Percentiles rank a stretch among this genome's conserved stretches.
Conservation (phyloP, 2,888 invertebrate genomes). For the Therioaphis trifolii region DNA sequence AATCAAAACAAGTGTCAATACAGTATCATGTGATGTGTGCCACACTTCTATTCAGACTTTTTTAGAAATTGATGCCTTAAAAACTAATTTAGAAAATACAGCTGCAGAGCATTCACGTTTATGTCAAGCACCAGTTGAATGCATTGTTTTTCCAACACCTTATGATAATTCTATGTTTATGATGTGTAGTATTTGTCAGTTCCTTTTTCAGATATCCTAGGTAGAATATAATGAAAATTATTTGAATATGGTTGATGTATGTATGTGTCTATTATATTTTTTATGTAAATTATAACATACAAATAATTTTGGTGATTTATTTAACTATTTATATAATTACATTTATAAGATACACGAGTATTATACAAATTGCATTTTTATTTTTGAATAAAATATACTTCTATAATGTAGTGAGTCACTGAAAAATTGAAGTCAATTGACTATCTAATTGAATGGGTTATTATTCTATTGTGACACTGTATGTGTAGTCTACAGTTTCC, state of each 20-base stretch:
- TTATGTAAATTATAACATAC: background rate
- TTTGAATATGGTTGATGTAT: background rate
- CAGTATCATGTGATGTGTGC: conserved; percentile 47
- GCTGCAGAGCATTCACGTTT: conserved; percentile 53
- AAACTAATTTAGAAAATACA: conserved; percentile 58
- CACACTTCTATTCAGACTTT: conserved; percentile 44
- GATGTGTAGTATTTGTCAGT: conserved; percentile 54
- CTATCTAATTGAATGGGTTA: conserved; percentile 58
- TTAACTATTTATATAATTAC: conserved; percentile 37
- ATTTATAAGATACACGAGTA: conserved; percentile 11
- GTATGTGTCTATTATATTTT: background rate
- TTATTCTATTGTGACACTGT: conserved; percentile 56
- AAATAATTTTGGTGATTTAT: conserved; percentile 47
- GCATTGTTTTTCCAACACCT: conserved; percentile 49
- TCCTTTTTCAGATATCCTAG: conserved; percentile 57
- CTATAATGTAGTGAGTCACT: conserved; percentile 46
- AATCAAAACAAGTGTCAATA: conserved; percentile 16
- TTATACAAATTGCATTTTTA: conserved; percentile 46
- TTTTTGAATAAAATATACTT: conserved; percentile 26
- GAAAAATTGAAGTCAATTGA: conserved; percentile 60
- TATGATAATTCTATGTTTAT: conserved; percentile 58
- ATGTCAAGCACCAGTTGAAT: conserved; percentile 39
- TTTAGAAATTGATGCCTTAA: conserved; percentile 45
- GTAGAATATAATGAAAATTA: background rate
- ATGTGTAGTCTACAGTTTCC: conserved; percentile 50